These are phyloP conservation scores for Cisticola juncidis DNA, from an alignment of 2,113 vertebrate species.

Conservation along the genomic window DNA sequence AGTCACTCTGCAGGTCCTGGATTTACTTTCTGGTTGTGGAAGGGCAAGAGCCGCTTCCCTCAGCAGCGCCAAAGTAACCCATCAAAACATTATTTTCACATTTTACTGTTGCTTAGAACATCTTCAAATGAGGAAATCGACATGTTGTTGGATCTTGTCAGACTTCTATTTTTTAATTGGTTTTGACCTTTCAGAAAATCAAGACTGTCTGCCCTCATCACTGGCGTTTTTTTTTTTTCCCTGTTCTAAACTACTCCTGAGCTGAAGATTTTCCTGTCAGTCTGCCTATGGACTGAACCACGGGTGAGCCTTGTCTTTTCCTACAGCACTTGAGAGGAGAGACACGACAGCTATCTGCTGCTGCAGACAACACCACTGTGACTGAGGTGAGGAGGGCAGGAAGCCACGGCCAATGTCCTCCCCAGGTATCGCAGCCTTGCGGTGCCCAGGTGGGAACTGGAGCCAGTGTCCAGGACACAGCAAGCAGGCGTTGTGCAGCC, in stretches of 20 bases:
- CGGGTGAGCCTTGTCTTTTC: neutral
- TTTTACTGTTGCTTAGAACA: neutral
- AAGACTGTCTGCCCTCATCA: neutral
- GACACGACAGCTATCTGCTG: accelerated
- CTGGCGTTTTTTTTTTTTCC: neutral
- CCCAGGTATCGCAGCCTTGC: neutral
- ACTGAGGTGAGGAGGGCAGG: neutral
- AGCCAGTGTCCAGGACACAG: neutral
- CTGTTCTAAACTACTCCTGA: neutral
- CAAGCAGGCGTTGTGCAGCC: accelerated
- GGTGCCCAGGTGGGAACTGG: accelerated
- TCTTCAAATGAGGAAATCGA: neutral
- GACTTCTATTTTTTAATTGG: neutral
- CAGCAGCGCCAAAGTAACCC: neutral
- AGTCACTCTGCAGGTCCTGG: neutral
- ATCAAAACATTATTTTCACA: neutral
- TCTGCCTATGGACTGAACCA: neutral
- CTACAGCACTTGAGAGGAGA: neutral
- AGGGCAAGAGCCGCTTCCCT: neutral
- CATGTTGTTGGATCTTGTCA: neutral
- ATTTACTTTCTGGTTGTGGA: neutral
- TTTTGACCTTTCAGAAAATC: neutral
- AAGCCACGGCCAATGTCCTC: neutral
- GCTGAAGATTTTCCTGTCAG: accelerated
- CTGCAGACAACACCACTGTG: too few relatives aligned